Evolutionary conservation across 2,113 vertebrate genomes (phyloP), one percentile per base, ranked within the genome.

Genomic region (Cranoglanis bouderius): DNA sequence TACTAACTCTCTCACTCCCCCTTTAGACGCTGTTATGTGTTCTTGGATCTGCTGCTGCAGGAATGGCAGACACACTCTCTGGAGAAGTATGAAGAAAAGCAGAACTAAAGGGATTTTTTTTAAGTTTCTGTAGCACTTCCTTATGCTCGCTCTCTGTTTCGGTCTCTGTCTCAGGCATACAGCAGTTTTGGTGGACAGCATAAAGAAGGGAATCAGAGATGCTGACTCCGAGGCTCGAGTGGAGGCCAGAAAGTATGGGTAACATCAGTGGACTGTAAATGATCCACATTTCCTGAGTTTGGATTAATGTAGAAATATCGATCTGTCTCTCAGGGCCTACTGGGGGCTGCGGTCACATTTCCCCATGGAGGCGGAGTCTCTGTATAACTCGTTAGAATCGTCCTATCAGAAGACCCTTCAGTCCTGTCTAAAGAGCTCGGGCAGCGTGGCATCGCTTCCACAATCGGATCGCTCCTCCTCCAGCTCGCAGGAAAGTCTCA

Each of bases 381-480:
- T 99, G 6, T 99, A 98, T 93, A 97, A 98, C 95, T 98, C 96
- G 32, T 94, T 99, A 87, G 98, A 99, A 93, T 88, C 97, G 0
- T 97, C 98, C 6, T 99, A 99, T 94, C 98, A 99, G 93, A 97
- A 93, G 93, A 98, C 97, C 75, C 97, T 99, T 88, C 98, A 99
- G 93, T 97, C 97, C 0, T 97, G 94, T 92, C 92, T 99, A 90
- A 97, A 96, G 93, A 98, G 96, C 92, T 98, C 98, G 29, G 97
- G 97, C 91, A 99, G 98, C 10, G 95, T 97, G 89, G 96, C 98
- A 21, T 99, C 98, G 40, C 98, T 99, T 87, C 98, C 98, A 61
- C 98, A 99, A 90, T 99, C 98, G 70, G 98, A 99, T 95, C 96
- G 98, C 89, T 99, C 98, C n/a, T 99, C 98, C 2, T 99, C 98